Conservation (phyloP, 2,113 vertebrate genomes). For the Pongo abelii region DNA sequence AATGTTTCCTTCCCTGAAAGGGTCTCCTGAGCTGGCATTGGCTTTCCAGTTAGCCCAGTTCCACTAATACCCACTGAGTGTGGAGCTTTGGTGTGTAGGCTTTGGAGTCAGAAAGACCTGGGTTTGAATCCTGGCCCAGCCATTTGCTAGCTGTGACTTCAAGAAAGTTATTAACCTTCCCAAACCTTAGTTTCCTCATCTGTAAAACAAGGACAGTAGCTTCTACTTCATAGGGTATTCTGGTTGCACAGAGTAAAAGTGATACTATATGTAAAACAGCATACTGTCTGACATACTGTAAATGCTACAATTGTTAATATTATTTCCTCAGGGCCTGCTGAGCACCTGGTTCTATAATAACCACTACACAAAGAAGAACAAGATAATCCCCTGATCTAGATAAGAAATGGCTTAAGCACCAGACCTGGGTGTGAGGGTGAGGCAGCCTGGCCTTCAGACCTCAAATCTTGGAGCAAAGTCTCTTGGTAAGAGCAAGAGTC, state of each 20-base stretch:
- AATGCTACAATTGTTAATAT: neutral
- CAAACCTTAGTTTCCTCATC: neutral
- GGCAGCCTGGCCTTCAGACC: neutral
- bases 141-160: conserved; percentile 3
- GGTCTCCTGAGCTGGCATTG: neutral
- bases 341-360: neutral
- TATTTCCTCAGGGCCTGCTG: neutral
- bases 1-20: neutral
- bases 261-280: neutral
- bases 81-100: neutral
- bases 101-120: neutral
- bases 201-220: neutral
- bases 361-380: neutral
- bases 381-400: neutral
- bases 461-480: neutral
- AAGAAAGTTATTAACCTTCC: neutral
- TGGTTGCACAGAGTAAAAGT: neutral
- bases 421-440: neutral
- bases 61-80: neutral
- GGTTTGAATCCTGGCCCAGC: neutral
- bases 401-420: neutral
- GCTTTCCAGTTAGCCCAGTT: neutral
- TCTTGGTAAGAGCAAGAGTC: neutral
- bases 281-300: neutral
- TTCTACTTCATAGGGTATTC: neutral